Evolutionary conservation across 2,888 invertebrate genomes (phyloP).

Genomic region (Heliconius ethilla): DNA sequence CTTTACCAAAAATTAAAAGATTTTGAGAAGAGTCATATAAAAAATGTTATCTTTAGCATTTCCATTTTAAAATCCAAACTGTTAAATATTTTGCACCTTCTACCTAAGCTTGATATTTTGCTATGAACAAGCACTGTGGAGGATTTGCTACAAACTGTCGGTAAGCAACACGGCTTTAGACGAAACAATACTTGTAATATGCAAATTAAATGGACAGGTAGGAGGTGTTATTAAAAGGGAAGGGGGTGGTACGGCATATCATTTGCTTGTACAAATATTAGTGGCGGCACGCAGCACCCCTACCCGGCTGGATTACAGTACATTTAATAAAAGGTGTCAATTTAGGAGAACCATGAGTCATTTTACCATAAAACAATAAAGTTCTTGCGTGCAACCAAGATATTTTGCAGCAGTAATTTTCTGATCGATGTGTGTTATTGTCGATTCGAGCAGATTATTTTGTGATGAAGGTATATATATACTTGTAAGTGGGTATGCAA

Average conservation of each 20-base stretch:
- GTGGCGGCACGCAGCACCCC: conserved; percentile 61
- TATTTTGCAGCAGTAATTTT: not conserved
- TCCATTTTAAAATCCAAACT: not conserved
- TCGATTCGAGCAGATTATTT: not conserved
- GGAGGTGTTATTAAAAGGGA: conserved; percentile 67
- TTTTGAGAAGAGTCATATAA: conserved; percentile 13
- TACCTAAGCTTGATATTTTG: conserved; percentile 38
- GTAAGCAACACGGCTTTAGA: conserved; percentile 56
- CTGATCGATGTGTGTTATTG: conserved; percentile 4
- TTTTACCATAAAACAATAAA: not conserved
- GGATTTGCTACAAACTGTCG: conserved; percentile 55
- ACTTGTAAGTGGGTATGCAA: not conserved
- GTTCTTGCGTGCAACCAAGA: conserved; percentile 4
- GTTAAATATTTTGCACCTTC: not conserved
- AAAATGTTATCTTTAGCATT: not conserved
- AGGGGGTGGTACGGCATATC: conserved; percentile 70
- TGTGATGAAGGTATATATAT: not conserved
- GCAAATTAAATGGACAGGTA: conserved; percentile 75
- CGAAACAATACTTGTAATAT: conserved; percentile 68
- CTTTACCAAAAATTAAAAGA: not conserved
- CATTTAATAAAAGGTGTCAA: conserved; percentile 44
- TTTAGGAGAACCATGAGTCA: not conserved
- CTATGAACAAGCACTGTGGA: conserved; percentile 44
- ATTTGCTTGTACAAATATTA: conserved; percentile 55
- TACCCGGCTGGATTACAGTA: conserved; percentile 43